A percentile compares a stretch with the other conserved stretches of the same genome.
These are phyloP conservation scores for Notiomystis cincta DNA, from an alignment of 2,113 vertebrate genomes.

Conservation along the genomic window DNA sequence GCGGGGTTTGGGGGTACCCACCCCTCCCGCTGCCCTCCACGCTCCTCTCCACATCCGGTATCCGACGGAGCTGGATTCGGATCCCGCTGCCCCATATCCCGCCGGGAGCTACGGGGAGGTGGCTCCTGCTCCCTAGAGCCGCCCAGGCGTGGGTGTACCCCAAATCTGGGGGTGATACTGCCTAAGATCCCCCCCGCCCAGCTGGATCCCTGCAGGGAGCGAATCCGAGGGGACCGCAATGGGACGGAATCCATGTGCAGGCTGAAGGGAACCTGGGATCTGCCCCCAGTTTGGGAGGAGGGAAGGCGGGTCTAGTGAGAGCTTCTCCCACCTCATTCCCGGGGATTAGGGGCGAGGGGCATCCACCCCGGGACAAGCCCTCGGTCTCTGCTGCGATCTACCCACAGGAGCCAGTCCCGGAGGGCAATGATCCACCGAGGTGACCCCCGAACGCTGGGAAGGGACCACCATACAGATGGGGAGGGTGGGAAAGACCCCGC, in stretches of 20 bases:
- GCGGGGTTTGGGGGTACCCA: not conserved
- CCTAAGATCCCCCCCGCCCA: not conserved
- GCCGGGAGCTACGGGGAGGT: no score
- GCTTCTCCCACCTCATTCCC: not conserved
- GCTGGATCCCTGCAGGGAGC: not conserved
- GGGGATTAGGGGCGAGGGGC: not conserved
- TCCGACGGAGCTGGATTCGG: not conserved
- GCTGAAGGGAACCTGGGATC: no score
- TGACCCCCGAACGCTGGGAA: not conserved
- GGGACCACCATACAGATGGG: not conserved
- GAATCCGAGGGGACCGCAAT: not conserved
- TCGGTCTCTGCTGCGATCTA: not conserved
- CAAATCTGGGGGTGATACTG: not conserved
- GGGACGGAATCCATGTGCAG: not conserved
- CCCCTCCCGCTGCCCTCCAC: not conserved
- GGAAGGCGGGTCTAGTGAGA: not conserved
- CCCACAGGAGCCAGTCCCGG: not conserved
- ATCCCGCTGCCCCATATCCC: not conserved
- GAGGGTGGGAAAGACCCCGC: not conserved
- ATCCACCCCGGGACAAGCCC: not conserved
- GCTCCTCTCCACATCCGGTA: not conserved
- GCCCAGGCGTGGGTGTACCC: rapidly evolving
- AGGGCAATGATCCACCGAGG: not conserved
- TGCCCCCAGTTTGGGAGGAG: no score
- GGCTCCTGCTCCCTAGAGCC: rapidly evolving